Conservation (phyloP, 1,140 invertebrate genomes). For the Rhopalosiphum padi region DNA sequence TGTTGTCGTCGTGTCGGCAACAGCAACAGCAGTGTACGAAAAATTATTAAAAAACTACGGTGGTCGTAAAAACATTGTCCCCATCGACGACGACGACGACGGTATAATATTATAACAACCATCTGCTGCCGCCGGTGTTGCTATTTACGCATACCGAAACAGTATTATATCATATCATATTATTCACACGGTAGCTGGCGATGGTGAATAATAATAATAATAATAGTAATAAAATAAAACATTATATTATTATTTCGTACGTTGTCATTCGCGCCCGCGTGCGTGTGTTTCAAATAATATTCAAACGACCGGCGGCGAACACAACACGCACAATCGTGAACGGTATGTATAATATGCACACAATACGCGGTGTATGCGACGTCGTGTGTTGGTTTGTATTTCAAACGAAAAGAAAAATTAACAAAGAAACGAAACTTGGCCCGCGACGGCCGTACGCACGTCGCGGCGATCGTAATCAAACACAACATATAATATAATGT, state of each 20-base stretch:
- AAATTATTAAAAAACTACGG: background rate
- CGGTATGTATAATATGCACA: background rate
- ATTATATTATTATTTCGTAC: background rate
- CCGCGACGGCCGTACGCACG: background rate
- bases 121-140: background rate
- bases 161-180: background rate
- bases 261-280: background rate
- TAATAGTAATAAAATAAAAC: background rate
- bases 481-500: background rate
- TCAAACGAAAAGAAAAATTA: constrained; percentile 26
- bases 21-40: background rate
- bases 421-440: constrained; percentile 37
- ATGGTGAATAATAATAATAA: background rate
- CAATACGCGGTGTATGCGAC: background rate
- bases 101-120: background rate
- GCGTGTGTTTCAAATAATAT: constrained; percentile 10
- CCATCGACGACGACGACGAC: background rate
- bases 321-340: background rate
- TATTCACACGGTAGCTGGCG: background rate
- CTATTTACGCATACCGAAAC: constrained; percentile 22
- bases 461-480: constrained; percentile 1
- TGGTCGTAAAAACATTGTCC: background rate
- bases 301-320: constrained; percentile 30
- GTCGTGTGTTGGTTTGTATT: background rate
- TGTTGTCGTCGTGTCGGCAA: background rate